Evolutionary conservation across 1,140 invertebrate genomes (phyloP).

Genomic region (Pentalonia nigronervosa): DNA sequence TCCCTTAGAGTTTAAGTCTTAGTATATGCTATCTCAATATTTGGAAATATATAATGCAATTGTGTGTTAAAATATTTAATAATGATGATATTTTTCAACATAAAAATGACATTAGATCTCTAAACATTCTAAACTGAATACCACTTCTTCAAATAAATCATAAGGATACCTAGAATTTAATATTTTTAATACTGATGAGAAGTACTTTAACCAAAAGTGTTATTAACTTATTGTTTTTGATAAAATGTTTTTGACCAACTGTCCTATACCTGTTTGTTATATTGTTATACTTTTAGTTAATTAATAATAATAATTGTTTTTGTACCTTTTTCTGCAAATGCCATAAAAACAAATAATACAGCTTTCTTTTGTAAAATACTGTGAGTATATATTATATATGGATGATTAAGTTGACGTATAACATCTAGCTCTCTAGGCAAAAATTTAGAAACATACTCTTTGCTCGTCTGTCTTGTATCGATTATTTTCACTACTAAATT

Average conservation of each 20-base stretch:
- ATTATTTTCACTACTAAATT: slow-evolving; percentile 77
- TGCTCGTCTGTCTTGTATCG: slow-evolving; percentile 73
- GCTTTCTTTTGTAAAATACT: slow-evolving; percentile 72
- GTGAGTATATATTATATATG: slow-evolving; percentile 74
- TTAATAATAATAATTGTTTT: neutral
- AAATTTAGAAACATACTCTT: slow-evolving; percentile 69
- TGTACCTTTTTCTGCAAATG: slow-evolving; percentile 60
- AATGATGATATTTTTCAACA: no score
- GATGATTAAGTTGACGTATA: slow-evolving; percentile 74
- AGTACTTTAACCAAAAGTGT: no score
- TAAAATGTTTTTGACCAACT: neutral
- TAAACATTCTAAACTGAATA: no score
- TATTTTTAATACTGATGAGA: no score
- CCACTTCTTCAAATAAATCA: no score
- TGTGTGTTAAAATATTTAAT: no score
- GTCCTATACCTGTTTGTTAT: neutral
- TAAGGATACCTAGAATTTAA: no score
- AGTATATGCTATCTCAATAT: no score
- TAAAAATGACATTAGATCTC: no score
- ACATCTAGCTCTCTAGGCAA: slow-evolving; percentile 78
- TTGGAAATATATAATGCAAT: no score
- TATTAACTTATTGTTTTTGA: no score
- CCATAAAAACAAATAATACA: slow-evolving; percentile 53
- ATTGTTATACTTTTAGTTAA: neutral
- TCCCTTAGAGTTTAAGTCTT: no score